phyloP scores from a whole-genome alignment of 2,888 invertebrate species.

The Tricholauxania praeusta region DNA sequence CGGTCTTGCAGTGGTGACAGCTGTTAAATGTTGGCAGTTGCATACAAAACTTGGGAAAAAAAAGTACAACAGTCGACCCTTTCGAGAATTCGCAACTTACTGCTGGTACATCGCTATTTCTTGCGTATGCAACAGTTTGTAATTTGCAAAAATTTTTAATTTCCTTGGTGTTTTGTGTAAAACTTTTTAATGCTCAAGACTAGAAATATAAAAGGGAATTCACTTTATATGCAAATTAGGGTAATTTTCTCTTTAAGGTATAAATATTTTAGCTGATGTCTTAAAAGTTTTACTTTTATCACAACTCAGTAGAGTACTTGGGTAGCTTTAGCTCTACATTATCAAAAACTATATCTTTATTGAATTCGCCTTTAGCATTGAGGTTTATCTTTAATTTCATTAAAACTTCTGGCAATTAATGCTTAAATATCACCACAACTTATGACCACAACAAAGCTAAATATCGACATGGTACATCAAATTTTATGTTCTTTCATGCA shows the following conservation, averaged over 20 bases:
- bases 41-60: neutral
- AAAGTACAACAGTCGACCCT: neutral
- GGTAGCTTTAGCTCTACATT: no score
- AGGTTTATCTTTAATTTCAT: no score
- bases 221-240: constrained; percentile 27
- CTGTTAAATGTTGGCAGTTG: constrained; percentile 27
- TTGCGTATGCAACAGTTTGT: constrained; percentile 54
- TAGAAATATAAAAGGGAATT: neutral
- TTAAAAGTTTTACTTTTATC: no score
- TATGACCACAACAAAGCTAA: constrained; percentile 18
- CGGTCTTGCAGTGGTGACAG: constrained; percentile 22
- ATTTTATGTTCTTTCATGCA: neutral
- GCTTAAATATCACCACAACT: neutral
- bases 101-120: neutral
- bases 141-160: constrained; percentile 47
- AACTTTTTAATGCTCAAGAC: constrained; percentile 19
- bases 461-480: neutral
- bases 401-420: no score
- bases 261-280: neutral
- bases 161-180: neutral
- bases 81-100: neutral
- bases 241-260: neutral
- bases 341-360: no score
- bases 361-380: no score
- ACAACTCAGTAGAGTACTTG: no score